Conservation (phyloP, 2,888 invertebrate species). For the Idaea biselata region DNA sequence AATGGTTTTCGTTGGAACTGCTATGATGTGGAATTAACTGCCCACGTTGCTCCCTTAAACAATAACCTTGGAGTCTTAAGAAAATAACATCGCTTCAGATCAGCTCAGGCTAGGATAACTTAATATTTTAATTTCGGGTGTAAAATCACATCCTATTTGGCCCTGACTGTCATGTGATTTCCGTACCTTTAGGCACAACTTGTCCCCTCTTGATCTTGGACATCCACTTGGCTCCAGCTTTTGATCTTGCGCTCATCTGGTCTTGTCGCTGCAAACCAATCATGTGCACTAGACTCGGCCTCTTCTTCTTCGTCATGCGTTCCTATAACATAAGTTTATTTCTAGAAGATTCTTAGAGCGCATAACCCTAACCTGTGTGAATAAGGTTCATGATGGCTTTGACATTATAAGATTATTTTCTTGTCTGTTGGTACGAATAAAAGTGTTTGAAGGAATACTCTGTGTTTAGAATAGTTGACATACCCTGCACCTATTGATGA, state of each 20-base stretch:
- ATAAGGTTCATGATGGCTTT: no score
- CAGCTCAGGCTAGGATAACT: no score
- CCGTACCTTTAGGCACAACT: conserved; percentile 85
- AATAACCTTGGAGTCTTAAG: no score
- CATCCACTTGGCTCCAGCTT: conserved; percentile 93
- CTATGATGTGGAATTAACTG: no score
- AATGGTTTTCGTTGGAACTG: no score
- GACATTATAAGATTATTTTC: conserved; percentile 2
- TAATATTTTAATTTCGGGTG: no score
- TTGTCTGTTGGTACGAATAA: background rate
- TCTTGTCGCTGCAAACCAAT: conserved; percentile 86
- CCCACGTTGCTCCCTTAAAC: no score
- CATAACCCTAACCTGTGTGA: background rate
- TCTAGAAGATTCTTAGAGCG: background rate
- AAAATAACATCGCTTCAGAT: no score
- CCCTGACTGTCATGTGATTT: background rate
- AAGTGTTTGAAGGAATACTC: no score
- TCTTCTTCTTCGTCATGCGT: conserved; percentile 85
- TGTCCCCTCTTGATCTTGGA: conserved; percentile 93
- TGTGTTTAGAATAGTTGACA: conserved; percentile 24
- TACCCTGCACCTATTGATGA: conserved; percentile 90
- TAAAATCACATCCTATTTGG: background rate
- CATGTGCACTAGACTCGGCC: conserved; percentile 91
- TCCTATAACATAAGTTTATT: conserved; percentile 59
- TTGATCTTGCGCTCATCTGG: conserved; percentile 89